Evolutionary conservation across 2,888 invertebrate genomes (phyloP).

Genomic region (Chloromyia formosa): DNA sequence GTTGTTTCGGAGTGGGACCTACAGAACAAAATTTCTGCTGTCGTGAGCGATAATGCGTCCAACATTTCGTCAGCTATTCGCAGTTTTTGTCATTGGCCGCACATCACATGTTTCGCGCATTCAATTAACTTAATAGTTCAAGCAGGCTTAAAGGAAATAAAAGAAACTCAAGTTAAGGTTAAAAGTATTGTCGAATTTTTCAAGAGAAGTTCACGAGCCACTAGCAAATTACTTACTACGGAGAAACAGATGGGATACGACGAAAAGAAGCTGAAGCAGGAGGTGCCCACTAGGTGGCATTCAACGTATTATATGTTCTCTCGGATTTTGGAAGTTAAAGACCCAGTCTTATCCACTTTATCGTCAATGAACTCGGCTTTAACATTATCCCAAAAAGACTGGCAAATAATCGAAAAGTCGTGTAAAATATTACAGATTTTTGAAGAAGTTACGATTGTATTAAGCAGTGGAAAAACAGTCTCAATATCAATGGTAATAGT

Average conservation of each 20-base stretch:
- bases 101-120: conserved; percentile 52
- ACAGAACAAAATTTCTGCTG: conserved; percentile 29
- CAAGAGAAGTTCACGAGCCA: conserved; percentile 22
- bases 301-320: conserved; percentile 52
- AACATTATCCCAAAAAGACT: too few species aligned
- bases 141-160: conserved; percentile 42
- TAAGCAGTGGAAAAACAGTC: too few species aligned
- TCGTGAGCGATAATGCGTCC: conserved; percentile 52
- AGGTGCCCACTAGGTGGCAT: conserved; percentile 54
- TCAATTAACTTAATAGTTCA: conserved; percentile 49
- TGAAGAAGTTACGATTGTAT: too few species aligned
- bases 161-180: conserved; percentile 29
- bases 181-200: conserved; percentile 29
- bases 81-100: conserved; percentile 49
- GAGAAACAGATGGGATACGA: conserved; percentile 6
- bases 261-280: conserved; percentile 53
- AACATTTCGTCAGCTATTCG: conserved; percentile 52
- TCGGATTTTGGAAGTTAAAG: conserved; percentile 49
- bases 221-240: not conserved
- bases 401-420: too few species aligned
- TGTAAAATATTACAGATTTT: too few species aligned
- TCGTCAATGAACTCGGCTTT: too few species aligned
- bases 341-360: too few species aligned
- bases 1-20: conserved; percentile 45
- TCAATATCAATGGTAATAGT: too few species aligned